phyloP scores from a whole-genome alignment of 2,888 invertebrate species.

The Troides aeacus region DNA sequence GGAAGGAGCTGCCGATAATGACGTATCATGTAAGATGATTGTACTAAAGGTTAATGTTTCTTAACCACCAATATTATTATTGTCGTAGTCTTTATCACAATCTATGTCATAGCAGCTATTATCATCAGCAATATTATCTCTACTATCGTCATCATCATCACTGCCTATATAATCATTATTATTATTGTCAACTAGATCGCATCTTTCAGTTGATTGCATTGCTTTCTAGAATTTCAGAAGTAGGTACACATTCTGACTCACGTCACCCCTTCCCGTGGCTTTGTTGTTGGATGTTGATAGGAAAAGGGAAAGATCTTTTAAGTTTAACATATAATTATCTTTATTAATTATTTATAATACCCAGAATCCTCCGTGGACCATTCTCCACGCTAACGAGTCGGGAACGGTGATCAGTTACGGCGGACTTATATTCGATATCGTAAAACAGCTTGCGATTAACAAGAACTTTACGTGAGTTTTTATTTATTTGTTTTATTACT shows the following conservation, averaged over 20 bases:
- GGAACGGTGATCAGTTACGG: constrained; percentile 80
- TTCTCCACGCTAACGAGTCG: constrained; percentile 80
- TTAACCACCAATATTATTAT: not conserved
- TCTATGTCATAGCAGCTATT: too few relatives aligned
- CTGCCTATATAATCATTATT: too few relatives aligned
- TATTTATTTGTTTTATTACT: not conserved
- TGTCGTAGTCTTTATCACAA: too few relatives aligned
- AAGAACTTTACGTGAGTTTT: constrained; percentile 88
- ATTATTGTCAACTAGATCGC: too few relatives aligned
- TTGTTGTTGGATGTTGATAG: too few relatives aligned
- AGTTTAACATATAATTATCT: not conserved
- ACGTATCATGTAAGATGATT: constrained; percentile 85
- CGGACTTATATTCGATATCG: constrained; percentile 89
- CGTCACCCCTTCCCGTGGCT: too few relatives aligned
- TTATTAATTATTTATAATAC: not conserved
- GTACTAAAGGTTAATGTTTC: not conserved
- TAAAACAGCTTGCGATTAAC: constrained; percentile 86
- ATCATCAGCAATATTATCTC: too few relatives aligned
- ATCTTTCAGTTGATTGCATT: too few relatives aligned
- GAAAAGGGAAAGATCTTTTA: too few relatives aligned
- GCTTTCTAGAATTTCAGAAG: too few relatives aligned
- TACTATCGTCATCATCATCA: too few relatives aligned
- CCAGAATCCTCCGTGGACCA: constrained; percentile 95
- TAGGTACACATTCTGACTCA: too few relatives aligned
- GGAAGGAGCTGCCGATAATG: constrained; percentile 85